Evolutionary conservation across 2,113 vertebrate species (phyloP), one percentile per base, ranked within the genome.

Genomic region (Aix galericulata): DNA sequence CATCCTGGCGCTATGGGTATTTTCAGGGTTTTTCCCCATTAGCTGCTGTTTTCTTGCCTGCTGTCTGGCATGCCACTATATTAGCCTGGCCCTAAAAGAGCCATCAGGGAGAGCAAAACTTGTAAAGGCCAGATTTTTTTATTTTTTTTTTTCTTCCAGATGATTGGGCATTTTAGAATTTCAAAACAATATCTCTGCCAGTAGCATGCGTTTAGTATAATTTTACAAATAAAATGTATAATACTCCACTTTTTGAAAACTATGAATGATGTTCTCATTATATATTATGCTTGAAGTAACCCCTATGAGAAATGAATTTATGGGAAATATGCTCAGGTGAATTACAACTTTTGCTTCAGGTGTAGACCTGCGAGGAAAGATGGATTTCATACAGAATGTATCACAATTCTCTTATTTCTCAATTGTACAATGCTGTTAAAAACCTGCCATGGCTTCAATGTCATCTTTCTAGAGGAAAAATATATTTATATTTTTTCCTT

Each of bases 321-420:
- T 71, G 74, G 22, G 55, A 89, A 86, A 88, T 67, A 81, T 5
- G 16, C 13, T 67, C 25, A 86, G 12, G 21, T 52, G 55, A 86
- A 88, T 83, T 86, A 77, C 82, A 90, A 74, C 16, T 71, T 80
- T 10, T 84, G 63, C 32, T 87, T 21, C 48, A 89, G 73, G 63
- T 76, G 76, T 18, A 63, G 40, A 89, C n/a, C 7, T 62, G 23
- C 3, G 12, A 69, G 9, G 14, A 85, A 90, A 83, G 63, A 62
- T 0, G 82, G 29, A 36, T 63, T 77, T 59, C 50, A 12, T 9
- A 83, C 5, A 62, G 91, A 77, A 36, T 23, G 1, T n/a, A 76
- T 18, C 32, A 69, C 48, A 74, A 82, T 48, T 17, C 38, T 68
- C 58, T 78, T 71, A 78, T 17, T 89, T 72, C 42, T 73, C 1